Evolutionary conservation across 2,113 vertebrate species (phyloP).

Genomic region (Otis tarda): DNA sequence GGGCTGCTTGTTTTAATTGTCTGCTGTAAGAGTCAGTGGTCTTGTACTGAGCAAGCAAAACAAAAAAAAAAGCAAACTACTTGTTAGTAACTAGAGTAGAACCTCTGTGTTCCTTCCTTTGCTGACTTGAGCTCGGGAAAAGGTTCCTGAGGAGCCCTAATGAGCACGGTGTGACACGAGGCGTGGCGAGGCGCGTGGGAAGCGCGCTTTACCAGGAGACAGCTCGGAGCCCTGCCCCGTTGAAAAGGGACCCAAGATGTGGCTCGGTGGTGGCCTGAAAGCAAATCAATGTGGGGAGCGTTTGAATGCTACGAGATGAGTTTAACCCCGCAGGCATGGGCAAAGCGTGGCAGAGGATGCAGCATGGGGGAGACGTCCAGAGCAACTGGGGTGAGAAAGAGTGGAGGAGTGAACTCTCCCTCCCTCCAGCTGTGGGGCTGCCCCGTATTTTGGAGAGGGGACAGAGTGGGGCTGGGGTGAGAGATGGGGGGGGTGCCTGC

Average conservation of each 20-base stretch:
- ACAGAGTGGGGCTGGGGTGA: neutral
- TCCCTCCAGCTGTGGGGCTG: neutral
- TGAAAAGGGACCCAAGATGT: too few species aligned
- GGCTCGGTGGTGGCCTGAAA: neutral
- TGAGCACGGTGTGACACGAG: fast-evolving
- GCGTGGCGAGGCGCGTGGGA: fast-evolving
- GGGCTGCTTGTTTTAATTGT: neutral
- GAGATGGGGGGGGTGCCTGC: neutral
- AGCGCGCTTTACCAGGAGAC: neutral
- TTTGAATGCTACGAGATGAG: too few species aligned
- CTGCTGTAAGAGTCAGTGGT: neutral
- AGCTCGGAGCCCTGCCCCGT: fast-evolving
- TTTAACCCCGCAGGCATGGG: neutral
- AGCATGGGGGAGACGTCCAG: too few species aligned
- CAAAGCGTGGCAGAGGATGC: neutral
- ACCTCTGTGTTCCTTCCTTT: neutral
- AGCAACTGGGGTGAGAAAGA: neutral
- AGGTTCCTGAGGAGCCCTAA: neutral
- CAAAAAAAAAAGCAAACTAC: neutral
- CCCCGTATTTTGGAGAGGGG: neutral
- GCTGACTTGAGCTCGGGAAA: neutral
- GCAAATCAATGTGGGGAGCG: neutral
- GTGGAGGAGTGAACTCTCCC: neutral
- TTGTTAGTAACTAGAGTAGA: fast-evolving
- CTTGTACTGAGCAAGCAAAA: neutral